phyloP scores from a whole-genome alignment of 2,797 vertebrate species.

The Mormyrus proboscirostris region DNA sequence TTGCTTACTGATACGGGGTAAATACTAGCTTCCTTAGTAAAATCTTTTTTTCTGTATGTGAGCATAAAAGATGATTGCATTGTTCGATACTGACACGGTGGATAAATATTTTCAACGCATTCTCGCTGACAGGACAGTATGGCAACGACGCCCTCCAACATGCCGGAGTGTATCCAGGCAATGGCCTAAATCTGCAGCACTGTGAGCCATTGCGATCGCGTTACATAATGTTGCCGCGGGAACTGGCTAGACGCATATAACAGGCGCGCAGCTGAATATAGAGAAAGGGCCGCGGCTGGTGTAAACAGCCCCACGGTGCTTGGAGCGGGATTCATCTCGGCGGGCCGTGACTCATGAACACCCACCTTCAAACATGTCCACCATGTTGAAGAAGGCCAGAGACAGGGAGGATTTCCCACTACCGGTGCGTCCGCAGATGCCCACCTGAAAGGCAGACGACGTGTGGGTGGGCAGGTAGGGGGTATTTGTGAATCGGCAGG shows the following conservation, averaged over 20 bases:
- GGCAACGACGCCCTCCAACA: background rate
- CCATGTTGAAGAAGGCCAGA: slow-evolving; percentile 97
- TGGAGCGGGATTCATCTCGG: background rate
- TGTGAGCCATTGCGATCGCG: background rate
- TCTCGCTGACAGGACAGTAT: background rate
- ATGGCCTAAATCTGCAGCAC: background rate
- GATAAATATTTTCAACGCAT: background rate
- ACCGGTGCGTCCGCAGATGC: slow-evolving; percentile 93
- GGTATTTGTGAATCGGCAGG: background rate
- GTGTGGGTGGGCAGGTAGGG: background rate
- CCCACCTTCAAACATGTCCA: slow-evolving; percentile 95
- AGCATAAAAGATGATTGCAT: background rate
- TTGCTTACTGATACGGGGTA: background rate
- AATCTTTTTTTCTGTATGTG: background rate
- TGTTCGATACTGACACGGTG: background rate
- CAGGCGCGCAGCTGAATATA: background rate
- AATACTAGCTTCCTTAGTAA: background rate
- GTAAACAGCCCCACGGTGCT: background rate
- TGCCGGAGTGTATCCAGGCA: background rate
- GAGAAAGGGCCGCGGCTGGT: background rate
- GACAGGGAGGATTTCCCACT: slow-evolving; percentile 95
- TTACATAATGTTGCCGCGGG: background rate
- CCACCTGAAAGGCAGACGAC: slow-evolving; percentile 65
- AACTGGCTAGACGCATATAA: background rate
- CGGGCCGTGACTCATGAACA: slow-evolving; percentile 23